These are phyloP conservation scores for Omphaloscelis lunosa DNA, from an alignment of 2,888 invertebrate species.

Conservation along the genomic window DNA sequence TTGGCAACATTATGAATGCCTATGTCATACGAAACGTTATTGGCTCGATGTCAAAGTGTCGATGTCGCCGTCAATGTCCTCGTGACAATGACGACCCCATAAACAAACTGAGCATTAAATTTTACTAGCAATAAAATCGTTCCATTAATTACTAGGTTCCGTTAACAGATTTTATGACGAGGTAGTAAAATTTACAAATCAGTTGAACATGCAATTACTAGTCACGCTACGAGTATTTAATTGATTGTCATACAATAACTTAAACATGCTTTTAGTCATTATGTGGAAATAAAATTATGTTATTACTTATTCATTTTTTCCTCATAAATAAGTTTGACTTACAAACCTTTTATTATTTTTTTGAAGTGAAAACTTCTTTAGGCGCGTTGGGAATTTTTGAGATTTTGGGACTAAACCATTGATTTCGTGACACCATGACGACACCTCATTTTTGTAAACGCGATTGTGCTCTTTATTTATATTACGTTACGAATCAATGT, in stretches of 20 bases:
- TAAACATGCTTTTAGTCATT: neutral
- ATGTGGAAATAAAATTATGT: neutral
- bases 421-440: no score
- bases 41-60: constrained; percentile 23
- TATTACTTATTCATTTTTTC: neutral
- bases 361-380: no score
- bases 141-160: constrained; percentile 43
- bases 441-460: no score
- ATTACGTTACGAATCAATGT: no score
- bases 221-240: constrained; percentile 16
- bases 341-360: no score
- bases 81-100: constrained; percentile 27
- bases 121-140: constrained; percentile 50
- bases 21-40: constrained; percentile 27
- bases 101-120: constrained; percentile 41
- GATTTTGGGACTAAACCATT: no score
- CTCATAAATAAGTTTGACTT: neutral
- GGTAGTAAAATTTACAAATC: constrained; percentile 39
- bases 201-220: constrained; percentile 15
- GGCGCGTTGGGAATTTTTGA: no score
- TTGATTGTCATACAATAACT: neutral
- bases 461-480: no score
- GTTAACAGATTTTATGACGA: constrained; percentile 45
- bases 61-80: constrained; percentile 12
- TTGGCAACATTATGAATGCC: neutral